Percentiles rank a stretch among this genome's conserved stretches.
phyloP scores from a whole-genome alignment of 2,888 invertebrate genomes.

The Unio delphinus region DNA sequence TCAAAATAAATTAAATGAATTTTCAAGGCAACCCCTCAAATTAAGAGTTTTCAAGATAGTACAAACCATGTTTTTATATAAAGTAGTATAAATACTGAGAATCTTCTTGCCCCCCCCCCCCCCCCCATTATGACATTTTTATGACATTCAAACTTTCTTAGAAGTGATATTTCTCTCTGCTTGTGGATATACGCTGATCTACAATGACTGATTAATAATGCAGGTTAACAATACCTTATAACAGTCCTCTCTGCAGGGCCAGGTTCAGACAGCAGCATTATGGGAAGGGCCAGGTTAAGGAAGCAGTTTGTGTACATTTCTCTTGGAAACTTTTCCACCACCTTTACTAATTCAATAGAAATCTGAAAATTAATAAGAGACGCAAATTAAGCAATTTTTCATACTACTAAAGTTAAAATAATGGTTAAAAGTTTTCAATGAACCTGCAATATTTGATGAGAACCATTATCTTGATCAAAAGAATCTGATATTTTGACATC shows the following conservation, averaged over 20 bases:
- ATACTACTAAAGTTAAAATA: not conserved
- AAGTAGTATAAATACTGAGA: too few relatives aligned
- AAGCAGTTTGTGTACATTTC: conserved; percentile 67
- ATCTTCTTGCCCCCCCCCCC: too few relatives aligned
- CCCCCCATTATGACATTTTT: too few relatives aligned
- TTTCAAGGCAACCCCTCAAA: too few relatives aligned
- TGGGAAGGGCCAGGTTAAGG: conserved; percentile 69
- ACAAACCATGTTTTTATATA: too few relatives aligned
- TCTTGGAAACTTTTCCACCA: conserved; percentile 54
- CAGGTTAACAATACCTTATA: conserved; percentile 54
- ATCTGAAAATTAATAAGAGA: conserved; percentile 45
- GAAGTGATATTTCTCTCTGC: too few relatives aligned
- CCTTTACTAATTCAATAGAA: conserved; percentile 66
- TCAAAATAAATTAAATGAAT: too few relatives aligned
- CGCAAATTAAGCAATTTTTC: not conserved
- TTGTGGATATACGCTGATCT: not conserved
- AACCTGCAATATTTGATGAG: not conserved
- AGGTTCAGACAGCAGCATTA: conserved; percentile 68
- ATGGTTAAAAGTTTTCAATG: not conserved
- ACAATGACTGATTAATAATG: not conserved
- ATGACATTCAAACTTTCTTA: too few relatives aligned
- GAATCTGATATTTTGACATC: too few relatives aligned
- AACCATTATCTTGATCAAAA: too few relatives aligned
- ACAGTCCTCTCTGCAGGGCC: conserved; percentile 58
- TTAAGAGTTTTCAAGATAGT: too few relatives aligned